These are phyloP conservation scores for Caenorhabditis macrosperma DNA, from an alignment of 2,888 invertebrate genomes.

Conservation along the genomic window DNA sequence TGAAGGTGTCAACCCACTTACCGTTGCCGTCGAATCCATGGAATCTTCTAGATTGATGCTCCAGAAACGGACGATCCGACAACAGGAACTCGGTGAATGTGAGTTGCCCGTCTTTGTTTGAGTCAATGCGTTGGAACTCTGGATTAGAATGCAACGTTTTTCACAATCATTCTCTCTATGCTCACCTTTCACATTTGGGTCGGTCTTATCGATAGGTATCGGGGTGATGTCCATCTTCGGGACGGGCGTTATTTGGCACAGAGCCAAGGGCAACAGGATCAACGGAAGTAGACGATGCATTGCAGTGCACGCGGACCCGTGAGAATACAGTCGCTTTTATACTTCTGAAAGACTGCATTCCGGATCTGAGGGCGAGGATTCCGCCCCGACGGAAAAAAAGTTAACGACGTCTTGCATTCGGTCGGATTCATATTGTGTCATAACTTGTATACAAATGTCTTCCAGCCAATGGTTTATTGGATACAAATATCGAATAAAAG, in stretches of 20 bases:
- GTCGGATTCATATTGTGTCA: conserved; percentile 32
- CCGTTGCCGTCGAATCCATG: conserved; percentile 63
- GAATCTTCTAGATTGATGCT: conserved; percentile 63
- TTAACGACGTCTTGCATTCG: conserved; percentile 38
- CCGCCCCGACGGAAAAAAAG: conserved; percentile 20
- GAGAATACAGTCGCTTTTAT: conserved; percentile 11
- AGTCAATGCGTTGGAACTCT: conserved; percentile 77
- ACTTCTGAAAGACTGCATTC: conserved; percentile 25
- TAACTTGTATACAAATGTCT: conserved; percentile 49
- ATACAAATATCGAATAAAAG: not conserved
- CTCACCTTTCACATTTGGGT: conserved; percentile 74
- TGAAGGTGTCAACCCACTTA: not conserved
- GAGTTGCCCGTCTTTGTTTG: conserved; percentile 71
- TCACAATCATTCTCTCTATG: no score
- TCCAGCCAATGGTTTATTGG: conserved; percentile 27
- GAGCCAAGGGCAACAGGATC: conserved; percentile 25
- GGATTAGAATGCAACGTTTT: conserved; percentile 20
- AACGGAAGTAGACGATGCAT: conserved; percentile 40
- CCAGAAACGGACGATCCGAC: conserved; percentile 75
- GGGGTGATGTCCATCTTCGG: conserved; percentile 74
- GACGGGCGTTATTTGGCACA: conserved; percentile 62
- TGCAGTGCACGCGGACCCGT: conserved; percentile 21
- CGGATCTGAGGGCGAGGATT: conserved; percentile 24
- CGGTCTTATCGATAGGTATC: conserved; percentile 74
- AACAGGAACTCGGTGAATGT: conserved; percentile 78